Evolutionary conservation across 2,888 invertebrate genomes (phyloP), one percentile per base, ranked within the genome.

Genomic region (Heterodera filipjevi): DNA sequence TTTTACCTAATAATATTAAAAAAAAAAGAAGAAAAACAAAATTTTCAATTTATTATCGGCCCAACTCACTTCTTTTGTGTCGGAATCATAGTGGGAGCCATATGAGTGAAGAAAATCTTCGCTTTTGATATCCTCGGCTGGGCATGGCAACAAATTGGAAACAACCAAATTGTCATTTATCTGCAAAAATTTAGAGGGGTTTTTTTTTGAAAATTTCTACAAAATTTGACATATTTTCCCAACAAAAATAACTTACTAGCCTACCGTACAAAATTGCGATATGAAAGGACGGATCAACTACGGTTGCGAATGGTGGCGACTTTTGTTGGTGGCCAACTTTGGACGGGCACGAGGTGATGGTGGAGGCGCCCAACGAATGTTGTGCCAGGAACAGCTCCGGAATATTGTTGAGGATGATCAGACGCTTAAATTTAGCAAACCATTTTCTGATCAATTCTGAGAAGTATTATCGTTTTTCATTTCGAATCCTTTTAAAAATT

Each of bases 351-450:
- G 39, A 27, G 64, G 1, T 64, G 64, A 8, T 64, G 6, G 64
- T 64, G 64, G 8, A 27, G 66, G 30, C 27, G 66, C 10, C n/a
- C 30, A 27, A n/a, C 27, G 30, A 33, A 27, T 12, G 16, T 10
- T 66, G 30, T 19, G 75, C 44, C 5, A 75, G 59, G 27, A 75
- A 75, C 39, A 75, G 64, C 66, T 75, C 75, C 27, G 59, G 75
- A 75, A 59, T 75, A 44, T 75, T 75, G 64, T 59, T 75, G 19
- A 64, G 75, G 30, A 75, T 75, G 39, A 75, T 59, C 14, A 75
- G 35, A 3, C 59, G 75, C 66, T 53, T 53, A 53, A 53, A 53
- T 19, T 16, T 6, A 39, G 6, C 16, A 53, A 6, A 53, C 22
- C 19, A 53, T 53, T 53, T 19, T 22, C n/a, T 53, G 22, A 19